phyloP scores from a whole-genome alignment of 1,140 invertebrate genomes.

The Mactra quadrangularis region DNA sequence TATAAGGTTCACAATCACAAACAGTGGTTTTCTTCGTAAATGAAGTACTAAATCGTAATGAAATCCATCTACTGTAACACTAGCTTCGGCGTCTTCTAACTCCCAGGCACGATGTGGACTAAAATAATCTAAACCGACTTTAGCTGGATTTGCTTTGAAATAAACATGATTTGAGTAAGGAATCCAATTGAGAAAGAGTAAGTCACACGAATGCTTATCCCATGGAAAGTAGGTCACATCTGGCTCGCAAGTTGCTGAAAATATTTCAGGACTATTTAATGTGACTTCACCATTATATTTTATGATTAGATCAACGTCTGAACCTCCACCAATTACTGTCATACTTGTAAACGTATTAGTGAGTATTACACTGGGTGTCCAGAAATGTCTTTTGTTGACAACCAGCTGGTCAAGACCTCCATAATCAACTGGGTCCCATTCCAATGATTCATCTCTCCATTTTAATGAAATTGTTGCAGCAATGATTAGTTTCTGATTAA shows the following conservation, averaged over 20 bases:
- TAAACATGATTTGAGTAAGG: not conserved
- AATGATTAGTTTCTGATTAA: constrained; percentile 34
- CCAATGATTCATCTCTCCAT: constrained; percentile 38
- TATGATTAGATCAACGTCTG: not conserved
- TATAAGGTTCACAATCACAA: constrained; percentile 85
- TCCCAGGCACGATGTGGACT: constrained; percentile 39
- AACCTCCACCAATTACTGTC: not conserved
- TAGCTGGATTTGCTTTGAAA: not conserved
- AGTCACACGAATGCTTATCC: constrained; percentile 98
- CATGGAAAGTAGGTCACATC: constrained; percentile 94
- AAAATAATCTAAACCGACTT: not conserved
- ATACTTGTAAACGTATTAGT: constrained; percentile 10
- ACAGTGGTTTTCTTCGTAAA: constrained; percentile 70
- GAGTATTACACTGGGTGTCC: constrained; percentile 31
- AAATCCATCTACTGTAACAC: not conserved
- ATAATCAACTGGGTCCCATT: constrained; percentile 26
- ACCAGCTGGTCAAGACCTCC: not conserved
- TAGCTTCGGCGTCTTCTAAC: not conserved
- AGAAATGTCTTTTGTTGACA: constrained; percentile 1
- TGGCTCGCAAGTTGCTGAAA: constrained; percentile 95
- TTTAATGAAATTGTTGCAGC: not conserved
- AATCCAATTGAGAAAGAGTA: constrained; percentile 78
- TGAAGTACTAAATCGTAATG: not conserved
- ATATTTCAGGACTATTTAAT: not conserved
- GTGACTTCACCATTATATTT: constrained; percentile 89